Evolutionary conservation across 2,797 vertebrate species (phyloP).

Genomic region (Mormyrops boulengeri): DNA sequence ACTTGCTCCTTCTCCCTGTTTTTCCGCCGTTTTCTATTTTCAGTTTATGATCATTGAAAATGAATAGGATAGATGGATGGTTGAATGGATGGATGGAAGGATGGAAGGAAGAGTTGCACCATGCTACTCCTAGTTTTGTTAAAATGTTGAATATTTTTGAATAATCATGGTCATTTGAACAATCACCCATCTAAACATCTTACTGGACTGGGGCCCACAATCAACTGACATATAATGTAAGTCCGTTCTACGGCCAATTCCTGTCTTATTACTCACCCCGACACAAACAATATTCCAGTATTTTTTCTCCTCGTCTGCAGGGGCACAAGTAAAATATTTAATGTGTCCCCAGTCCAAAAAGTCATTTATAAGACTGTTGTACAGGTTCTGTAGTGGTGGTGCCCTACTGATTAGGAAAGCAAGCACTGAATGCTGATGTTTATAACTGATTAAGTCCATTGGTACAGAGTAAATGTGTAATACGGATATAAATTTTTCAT

Average conservation of each 20-base stretch:
- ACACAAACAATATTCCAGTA: constrained; percentile 37
- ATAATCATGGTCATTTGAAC: not conserved
- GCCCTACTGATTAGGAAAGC: constrained; percentile 7
- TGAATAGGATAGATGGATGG: not conserved
- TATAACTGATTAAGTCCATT: not conserved
- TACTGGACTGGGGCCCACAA: not conserved
- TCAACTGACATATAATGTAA: constrained; percentile 42
- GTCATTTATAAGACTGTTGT: constrained; percentile 35
- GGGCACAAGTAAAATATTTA: constrained; percentile 44
- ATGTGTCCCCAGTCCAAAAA: constrained; percentile 33
- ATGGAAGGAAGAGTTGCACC: not conserved
- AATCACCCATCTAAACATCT: not conserved
- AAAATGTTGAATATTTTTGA: not conserved
- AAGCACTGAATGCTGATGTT: not conserved
- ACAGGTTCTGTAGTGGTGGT: constrained; percentile 36
- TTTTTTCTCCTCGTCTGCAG: constrained; percentile 27
- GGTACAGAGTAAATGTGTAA: not conserved
- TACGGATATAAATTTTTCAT: not conserved
- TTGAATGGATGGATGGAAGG: not conserved
- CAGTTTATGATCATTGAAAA: not conserved
- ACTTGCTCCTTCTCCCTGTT: not conserved
- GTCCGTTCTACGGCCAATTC: constrained; percentile 12
- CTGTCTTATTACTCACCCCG: not conserved
- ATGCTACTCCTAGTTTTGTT: not conserved
- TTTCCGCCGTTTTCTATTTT: not conserved